phyloP scores from a whole-genome alignment of 2,113 vertebrate genomes.

The Xiphophorus hellerii region DNA sequence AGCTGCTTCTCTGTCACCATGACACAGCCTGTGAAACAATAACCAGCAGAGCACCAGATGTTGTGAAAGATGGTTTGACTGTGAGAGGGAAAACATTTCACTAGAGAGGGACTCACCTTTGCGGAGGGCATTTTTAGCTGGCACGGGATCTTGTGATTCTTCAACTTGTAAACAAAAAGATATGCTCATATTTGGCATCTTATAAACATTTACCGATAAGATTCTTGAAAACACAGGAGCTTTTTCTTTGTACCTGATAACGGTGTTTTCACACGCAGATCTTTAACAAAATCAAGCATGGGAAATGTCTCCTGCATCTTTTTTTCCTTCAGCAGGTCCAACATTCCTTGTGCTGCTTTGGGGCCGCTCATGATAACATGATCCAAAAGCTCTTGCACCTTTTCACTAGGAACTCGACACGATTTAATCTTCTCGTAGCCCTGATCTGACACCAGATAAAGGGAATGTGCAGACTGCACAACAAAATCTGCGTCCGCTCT shows the following conservation, averaged over 20 bases:
- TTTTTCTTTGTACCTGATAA: constrained; percentile 43
- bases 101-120: constrained; percentile 39
- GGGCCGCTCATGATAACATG: constrained; percentile 65
- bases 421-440: constrained; percentile 72
- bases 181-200: background rate
- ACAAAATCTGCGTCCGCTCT: constrained; percentile 72
- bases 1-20: constrained; percentile 77
- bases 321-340: constrained; percentile 60
- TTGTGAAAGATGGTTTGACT: background rate
- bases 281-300: constrained; percentile 55
- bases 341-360: constrained; percentile 38
- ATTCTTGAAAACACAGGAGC: background rate
- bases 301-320: constrained; percentile 73
- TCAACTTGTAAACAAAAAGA: background rate
- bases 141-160: background rate
- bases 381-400: constrained; percentile 77
- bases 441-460: constrained; percentile 50
- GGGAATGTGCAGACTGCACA: constrained; percentile 75
- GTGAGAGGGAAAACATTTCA: background rate
- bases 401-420: constrained; percentile 42
- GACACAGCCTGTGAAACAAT: constrained; percentile 30
- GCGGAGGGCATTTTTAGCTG: constrained; percentile 36
- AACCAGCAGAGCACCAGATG: background rate
- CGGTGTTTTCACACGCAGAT: constrained; percentile 12
- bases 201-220: background rate